Evolutionary conservation across 2,113 vertebrate species (phyloP).

Genomic region (Cyanoderma ruficeps): DNA sequence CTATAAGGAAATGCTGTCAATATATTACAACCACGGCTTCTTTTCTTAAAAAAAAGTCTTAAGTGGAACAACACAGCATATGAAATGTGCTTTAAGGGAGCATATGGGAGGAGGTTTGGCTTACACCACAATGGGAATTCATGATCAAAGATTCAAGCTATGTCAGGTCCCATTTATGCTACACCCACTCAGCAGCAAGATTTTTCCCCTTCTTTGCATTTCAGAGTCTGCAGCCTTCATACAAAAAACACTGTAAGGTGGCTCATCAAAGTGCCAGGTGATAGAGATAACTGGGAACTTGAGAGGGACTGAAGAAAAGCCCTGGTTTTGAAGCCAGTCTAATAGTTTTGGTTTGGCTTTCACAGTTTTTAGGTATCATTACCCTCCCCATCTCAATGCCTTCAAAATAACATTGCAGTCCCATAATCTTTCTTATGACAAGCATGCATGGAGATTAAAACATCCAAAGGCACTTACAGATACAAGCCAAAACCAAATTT

Average conservation of each 20-base stretch:
- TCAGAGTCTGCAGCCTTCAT: neutral
- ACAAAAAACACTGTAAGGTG: neutral
- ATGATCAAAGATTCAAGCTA: constrained; percentile 17
- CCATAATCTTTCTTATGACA: neutral
- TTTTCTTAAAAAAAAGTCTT: neutral
- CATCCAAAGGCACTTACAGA: neutral
- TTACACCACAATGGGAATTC: neutral
- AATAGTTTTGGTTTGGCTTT: neutral
- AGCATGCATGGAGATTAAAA: neutral
- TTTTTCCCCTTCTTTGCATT: neutral
- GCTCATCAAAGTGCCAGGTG: neutral
- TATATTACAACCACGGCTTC: neutral
- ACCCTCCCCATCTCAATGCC: neutral
- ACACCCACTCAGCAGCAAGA: neutral
- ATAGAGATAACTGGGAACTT: neutral
- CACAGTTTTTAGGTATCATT: neutral
- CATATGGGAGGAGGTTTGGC: neutral
- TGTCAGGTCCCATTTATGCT: neutral
- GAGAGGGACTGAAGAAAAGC: neutral
- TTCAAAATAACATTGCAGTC: neutral
- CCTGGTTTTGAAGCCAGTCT: neutral
- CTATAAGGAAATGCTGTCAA: neutral
- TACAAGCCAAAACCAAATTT: neutral
- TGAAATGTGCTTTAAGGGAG: neutral
- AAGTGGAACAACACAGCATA: neutral